Evolutionary conservation across 2,113 vertebrate genomes (phyloP).

Genomic region (Elgaria multicarinata): DNA sequence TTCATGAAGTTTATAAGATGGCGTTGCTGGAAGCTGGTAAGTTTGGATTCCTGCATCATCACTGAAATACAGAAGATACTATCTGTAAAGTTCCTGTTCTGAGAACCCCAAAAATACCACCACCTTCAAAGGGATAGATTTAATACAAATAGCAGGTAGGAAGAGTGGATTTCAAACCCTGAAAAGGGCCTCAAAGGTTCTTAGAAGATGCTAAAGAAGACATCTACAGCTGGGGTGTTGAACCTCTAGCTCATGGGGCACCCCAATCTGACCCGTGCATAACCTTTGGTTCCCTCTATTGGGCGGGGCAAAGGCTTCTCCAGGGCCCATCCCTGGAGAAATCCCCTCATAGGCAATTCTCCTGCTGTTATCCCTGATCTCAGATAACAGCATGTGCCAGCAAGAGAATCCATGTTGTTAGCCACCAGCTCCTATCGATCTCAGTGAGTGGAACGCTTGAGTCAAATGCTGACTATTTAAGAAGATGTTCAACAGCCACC

Average conservation of each 20-base stretch:
- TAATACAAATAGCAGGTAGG: not conserved
- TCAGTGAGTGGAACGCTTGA: not conserved
- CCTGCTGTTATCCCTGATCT: too few species aligned
- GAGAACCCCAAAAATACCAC: not conserved
- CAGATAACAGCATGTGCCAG: too few species aligned
- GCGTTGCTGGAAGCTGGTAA: conserved; percentile 83
- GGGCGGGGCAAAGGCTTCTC: too few species aligned
- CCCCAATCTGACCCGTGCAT: too few species aligned
- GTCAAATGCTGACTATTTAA: not conserved
- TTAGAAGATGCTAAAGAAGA: not conserved
- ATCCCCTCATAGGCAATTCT: too few species aligned
- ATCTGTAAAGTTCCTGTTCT: not conserved
- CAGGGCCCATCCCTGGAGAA: too few species aligned
- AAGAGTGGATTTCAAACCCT: not conserved
- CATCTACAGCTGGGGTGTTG: not conserved
- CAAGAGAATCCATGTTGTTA: too few species aligned
- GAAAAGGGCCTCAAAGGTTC: too few species aligned
- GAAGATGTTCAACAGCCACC: not conserved
- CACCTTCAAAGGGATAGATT: not conserved
- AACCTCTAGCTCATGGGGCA: too few species aligned
- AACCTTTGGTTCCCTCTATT: too few species aligned
- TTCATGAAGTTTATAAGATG: conserved; percentile 78
- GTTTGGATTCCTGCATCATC: conserved; percentile 88
- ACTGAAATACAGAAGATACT: conserved; percentile 73
- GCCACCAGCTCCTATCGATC: not conserved